phyloP scores from a whole-genome alignment of 2,888 invertebrate species.

The Cheilosia urbana region DNA sequence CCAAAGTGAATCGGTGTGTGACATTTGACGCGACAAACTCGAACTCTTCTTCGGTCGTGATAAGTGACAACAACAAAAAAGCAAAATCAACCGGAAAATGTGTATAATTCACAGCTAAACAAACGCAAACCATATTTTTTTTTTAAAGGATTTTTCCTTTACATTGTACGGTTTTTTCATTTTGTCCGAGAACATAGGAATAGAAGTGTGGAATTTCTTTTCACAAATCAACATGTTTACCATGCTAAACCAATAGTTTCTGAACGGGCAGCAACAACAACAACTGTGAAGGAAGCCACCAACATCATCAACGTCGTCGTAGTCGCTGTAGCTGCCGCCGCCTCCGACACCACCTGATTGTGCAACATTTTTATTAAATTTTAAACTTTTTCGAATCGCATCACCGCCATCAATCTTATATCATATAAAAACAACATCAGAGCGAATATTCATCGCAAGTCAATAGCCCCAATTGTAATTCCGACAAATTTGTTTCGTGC shows the following conservation, averaged over 20 bases:
- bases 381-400: conserved; percentile 27
- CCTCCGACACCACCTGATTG: conserved; percentile 77
- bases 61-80: conserved; percentile 35
- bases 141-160: conserved; percentile 50
- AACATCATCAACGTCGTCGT: conserved; percentile 58
- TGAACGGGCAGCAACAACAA: conserved; percentile 64
- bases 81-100: conserved; percentile 66
- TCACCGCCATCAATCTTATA: conserved; percentile 32
- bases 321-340: conserved; percentile 57
- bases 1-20: conserved; percentile 61
- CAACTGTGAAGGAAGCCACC: conserved; percentile 51
- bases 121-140: conserved; percentile 58
- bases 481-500: conserved; percentile 5
- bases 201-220: conserved; percentile 43
- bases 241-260: conserved; percentile 58
- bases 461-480: background rate
- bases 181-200: background rate
- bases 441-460: conserved; percentile 10
- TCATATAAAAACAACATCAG: conserved; percentile 29
- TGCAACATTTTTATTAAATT: conserved; percentile 66
- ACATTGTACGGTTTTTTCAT: conserved; percentile 55
- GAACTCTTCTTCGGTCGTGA: conserved; percentile 36
- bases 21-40: conserved; percentile 72
- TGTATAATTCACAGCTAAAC: conserved; percentile 69
- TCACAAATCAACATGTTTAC: conserved; percentile 72